A percentile compares a stretch with the other conserved stretches of the same genome.
These are phyloP conservation scores for Origma solitaria DNA, from an alignment of 2,113 vertebrate species.

Conservation along the genomic window DNA sequence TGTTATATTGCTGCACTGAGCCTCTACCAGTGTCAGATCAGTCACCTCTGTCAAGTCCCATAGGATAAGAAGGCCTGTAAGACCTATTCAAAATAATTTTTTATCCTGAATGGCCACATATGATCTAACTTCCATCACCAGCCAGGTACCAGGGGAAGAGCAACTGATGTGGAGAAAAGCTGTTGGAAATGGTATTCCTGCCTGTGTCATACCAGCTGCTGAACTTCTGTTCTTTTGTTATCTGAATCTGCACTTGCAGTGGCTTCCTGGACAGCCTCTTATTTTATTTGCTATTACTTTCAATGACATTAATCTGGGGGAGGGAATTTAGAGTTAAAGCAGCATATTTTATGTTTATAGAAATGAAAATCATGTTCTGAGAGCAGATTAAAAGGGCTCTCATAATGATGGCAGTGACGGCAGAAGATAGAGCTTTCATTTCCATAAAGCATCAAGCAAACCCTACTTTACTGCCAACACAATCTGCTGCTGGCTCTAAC, in stretches of 20 bases:
- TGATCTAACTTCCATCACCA: not conserved
- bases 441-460: constrained; percentile 52
- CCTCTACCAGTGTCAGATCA: not conserved
- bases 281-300: constrained; percentile 43
- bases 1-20: not conserved
- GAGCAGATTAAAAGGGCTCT: constrained; percentile 52
- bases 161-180: not conserved
- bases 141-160: not conserved
- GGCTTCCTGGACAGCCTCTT: not conserved
- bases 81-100: not conserved
- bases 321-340: not conserved
- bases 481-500: constrained; percentile 63
- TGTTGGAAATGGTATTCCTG: not conserved
- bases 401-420: constrained; percentile 39
- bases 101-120: not conserved
- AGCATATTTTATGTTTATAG: constrained; percentile 47
- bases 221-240: not conserved
- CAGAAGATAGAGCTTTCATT: constrained; percentile 59
- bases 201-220: not conserved
- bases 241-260: not conserved
- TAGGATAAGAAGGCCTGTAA: not conserved
- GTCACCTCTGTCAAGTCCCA: not conserved
- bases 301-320: constrained; percentile 11
- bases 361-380: constrained; percentile 34
- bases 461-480: constrained; percentile 55